Conservation (phyloP, 2,797 vertebrate species). For the Myripristis jacobus region DNA sequence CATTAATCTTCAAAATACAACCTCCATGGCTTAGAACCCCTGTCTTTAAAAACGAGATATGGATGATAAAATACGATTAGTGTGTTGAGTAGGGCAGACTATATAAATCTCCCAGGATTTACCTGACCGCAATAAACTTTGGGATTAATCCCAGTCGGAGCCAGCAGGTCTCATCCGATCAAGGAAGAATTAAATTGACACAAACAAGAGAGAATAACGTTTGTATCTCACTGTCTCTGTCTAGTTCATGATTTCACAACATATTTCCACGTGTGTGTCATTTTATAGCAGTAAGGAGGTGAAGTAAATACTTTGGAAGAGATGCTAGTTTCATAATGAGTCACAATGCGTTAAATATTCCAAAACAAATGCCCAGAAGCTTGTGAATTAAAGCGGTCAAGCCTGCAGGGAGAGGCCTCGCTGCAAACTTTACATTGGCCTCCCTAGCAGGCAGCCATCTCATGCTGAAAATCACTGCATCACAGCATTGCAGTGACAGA, state of each 20-base stretch:
- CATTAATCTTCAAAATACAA: slow-evolving; percentile 12
- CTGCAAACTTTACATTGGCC: no score
- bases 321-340: not conserved
- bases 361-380: no score
- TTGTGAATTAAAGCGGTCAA: no score
- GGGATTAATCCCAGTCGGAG: slow-evolving; percentile 21
- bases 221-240: slow-evolving; percentile 13
- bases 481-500: slow-evolving; percentile 15
- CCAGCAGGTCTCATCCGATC: not conserved
- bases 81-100: not conserved
- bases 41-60: not conserved
- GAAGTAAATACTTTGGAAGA: slow-evolving; percentile 11
- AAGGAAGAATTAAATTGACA: slow-evolving; percentile 24
- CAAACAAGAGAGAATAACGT: slow-evolving; percentile 28
- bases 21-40: not conserved
- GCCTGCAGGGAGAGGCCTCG: no score
- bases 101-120: slow-evolving; percentile 14
- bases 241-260: slow-evolving; percentile 25
- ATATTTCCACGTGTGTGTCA: not conserved
- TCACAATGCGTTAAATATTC: no score
- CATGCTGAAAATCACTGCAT: not conserved
- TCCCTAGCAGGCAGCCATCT: no score
- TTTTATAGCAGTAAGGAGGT: not conserved
- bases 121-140: slow-evolving; percentile 10
- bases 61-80: slow-evolving; percentile 19